Percentiles rank a stretch among this genome's conserved stretches.
Conservation (phyloP, 2,888 invertebrate species). For the Macrophya alboannulata region DNA sequence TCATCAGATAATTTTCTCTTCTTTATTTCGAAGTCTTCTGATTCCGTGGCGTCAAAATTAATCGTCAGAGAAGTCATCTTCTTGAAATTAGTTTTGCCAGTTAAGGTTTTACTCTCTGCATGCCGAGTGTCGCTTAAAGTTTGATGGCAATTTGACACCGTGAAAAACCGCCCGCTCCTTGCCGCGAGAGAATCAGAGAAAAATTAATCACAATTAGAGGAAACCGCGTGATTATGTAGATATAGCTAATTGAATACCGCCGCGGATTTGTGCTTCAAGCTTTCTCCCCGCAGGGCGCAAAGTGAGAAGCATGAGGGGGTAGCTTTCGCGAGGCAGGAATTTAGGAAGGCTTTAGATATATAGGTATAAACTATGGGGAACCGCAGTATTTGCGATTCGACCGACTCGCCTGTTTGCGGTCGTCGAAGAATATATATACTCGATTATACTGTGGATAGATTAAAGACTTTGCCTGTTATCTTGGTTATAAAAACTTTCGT, state of each 20-base stretch:
- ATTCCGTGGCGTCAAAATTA: neutral
- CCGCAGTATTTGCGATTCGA: neutral
- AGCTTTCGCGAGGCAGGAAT: neutral
- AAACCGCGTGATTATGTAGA: constrained; percentile 3
- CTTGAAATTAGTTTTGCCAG: neutral
- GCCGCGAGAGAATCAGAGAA: neutral
- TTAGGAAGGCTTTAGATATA: neutral
- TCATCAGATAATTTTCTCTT: neutral
- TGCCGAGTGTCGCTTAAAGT: neutral
- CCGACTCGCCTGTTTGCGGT: constrained; percentile 3
- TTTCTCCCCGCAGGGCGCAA: neutral
- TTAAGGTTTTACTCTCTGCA: neutral
- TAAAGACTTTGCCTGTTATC: neutral
- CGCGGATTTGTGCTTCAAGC: constrained; percentile 8
- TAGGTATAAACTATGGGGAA: neutral
- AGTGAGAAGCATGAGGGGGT: neutral
- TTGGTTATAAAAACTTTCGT: neutral
- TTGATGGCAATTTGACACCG: neutral
- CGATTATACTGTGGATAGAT: neutral
- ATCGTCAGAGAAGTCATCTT: neutral
- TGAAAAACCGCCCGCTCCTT: too few relatives aligned
- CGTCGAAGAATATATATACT: neutral
- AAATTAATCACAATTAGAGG: neutral
- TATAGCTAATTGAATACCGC: neutral
- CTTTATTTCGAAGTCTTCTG: neutral